Percentiles rank a stretch among this genome's conserved stretches.
Conservation (phyloP, 2,113 vertebrate genomes). For the Spea multiplicata region DNA sequence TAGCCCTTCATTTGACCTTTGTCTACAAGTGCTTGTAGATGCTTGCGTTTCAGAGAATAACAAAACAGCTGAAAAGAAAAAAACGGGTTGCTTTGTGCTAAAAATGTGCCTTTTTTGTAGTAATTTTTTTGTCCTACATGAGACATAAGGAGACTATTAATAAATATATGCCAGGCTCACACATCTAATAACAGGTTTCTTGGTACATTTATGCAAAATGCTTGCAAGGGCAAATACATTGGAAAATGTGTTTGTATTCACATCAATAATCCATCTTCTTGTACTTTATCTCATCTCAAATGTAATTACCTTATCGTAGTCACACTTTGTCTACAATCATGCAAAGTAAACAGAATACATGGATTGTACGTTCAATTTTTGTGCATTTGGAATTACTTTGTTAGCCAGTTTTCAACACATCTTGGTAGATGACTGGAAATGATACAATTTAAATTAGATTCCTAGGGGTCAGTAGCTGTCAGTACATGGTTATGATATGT, state of each 20-base stretch:
- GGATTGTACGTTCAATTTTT: constrained; percentile 7
- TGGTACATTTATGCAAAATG: background rate
- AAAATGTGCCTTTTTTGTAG: too few species aligned
- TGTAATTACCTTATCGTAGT: constrained; percentile 8
- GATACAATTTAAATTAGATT: background rate
- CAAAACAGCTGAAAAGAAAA: background rate
- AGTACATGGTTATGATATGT: background rate
- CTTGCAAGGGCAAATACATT: background rate
- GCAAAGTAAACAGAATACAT: constrained; percentile 1
- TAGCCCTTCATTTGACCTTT: constrained; percentile 33
- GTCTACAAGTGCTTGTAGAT: constrained; percentile 2
- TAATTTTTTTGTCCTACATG: too few species aligned
- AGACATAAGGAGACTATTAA: too few species aligned
- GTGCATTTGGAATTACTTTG: background rate
- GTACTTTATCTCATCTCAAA: background rate
- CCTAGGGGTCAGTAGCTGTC: constrained; percentile 6
- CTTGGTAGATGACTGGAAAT: background rate
- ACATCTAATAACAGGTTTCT: too few species aligned
- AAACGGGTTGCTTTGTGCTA: too few species aligned
- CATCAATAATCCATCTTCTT: background rate
- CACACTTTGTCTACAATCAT: constrained; percentile 9
- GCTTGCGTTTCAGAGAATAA: background rate
- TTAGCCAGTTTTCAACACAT: constrained; percentile 1
- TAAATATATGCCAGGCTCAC: too few species aligned
- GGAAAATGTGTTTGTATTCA: background rate